Evolutionary conservation across 30 jellyfish, hydroid and myxozoan genomes (phyloP).

Genomic region (Hydractinia symbiolongicarpus): DNA sequence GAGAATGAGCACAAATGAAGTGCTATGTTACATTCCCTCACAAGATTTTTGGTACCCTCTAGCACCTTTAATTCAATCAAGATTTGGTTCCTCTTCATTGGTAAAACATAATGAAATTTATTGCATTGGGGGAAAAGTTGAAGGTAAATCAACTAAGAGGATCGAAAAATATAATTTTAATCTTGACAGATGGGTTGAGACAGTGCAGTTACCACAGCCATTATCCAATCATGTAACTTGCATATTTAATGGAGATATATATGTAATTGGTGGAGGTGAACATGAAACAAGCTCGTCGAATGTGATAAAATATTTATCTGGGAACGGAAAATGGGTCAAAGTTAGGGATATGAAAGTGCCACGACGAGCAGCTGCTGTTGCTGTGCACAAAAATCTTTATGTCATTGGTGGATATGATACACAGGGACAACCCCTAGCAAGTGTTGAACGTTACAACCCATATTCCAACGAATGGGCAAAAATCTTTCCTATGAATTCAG

Average conservation of each 20-base stretch:
- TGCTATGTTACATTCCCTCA: slow-evolving; percentile 79
- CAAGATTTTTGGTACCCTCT: slow-evolving; percentile 97
- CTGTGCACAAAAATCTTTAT: slow-evolving; percentile 67
- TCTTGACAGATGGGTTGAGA: slow-evolving; percentile 63
- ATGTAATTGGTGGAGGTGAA: slow-evolving; percentile 80
- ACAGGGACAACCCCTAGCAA: slow-evolving; percentile 75
- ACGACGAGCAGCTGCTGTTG: slow-evolving; percentile 91
- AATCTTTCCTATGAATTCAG: slow-evolving; percentile 84
- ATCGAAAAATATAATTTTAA: slow-evolving; percentile 65
- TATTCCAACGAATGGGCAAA: slow-evolving; percentile 91
- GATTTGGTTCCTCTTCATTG: slow-evolving; percentile 48
- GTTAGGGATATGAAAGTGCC: slow-evolving; percentile 71
- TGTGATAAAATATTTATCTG: slow-evolving; percentile 50
- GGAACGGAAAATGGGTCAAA: slow-evolving; percentile 46
- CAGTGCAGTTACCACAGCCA: slow-evolving; percentile 48
- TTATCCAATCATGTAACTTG: slow-evolving; percentile 60
- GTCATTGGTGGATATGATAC: slow-evolving; percentile 99
- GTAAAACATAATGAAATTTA: slow-evolving; percentile 39
- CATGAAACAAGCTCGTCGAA: slow-evolving; percentile 50
- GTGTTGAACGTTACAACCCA: slow-evolving; percentile 93
- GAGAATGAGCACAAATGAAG: slow-evolving; percentile 79
- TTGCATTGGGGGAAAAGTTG: slow-evolving; percentile 80
- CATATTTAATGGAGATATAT: slow-evolving; percentile 75
- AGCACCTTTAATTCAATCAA: slow-evolving; percentile 63
- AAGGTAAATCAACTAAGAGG: slow-evolving; percentile 39